A percentile compares a stretch with the other conserved stretches of the same genome.
Evolutionary conservation across 2,113 vertebrate species (phyloP).

Genomic region (Dasyprocta punctata): DNA sequence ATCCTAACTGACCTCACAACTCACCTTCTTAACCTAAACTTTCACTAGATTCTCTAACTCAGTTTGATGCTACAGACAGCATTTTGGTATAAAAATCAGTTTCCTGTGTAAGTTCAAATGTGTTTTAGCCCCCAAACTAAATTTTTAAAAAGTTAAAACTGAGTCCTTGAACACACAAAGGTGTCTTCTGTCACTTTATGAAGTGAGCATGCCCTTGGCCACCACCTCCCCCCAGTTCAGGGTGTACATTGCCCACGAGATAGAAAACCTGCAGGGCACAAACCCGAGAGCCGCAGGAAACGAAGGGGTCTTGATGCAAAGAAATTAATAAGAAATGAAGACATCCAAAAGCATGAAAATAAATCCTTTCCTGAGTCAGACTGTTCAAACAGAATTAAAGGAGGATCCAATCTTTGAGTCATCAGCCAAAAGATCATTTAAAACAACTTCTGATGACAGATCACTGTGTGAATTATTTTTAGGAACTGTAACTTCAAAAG

Average conservation of each 20-base stretch:
- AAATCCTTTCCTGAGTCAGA: background rate
- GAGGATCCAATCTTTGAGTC: background rate
- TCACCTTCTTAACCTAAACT: background rate
- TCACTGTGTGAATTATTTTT: background rate
- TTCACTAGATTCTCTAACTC: background rate
- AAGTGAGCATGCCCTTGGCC: background rate
- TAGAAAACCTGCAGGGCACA: background rate
- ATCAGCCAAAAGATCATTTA: background rate
- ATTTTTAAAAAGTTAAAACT: slow-evolving; percentile 19
- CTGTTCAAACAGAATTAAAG: slow-evolving; percentile 6
- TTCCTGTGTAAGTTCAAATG: background rate
- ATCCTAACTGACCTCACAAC: background rate
- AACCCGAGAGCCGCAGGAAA: background rate
- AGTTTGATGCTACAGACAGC: background rate
- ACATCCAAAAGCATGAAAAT: background rate
- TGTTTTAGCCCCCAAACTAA: background rate
- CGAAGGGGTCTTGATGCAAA: background rate
- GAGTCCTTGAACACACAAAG: background rate
- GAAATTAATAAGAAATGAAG: slow-evolving; percentile 25
- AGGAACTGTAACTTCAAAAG: background rate
- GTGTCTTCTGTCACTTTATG: background rate
- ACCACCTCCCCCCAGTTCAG: background rate
- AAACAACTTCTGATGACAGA: background rate
- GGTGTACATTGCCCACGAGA: background rate
- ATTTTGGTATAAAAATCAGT: slow-evolving; percentile 2